Evolutionary conservation across 2,797 vertebrate genomes (phyloP), one percentile per base, ranked within the genome.

Genomic region (Taeniopygia guttata): DNA sequence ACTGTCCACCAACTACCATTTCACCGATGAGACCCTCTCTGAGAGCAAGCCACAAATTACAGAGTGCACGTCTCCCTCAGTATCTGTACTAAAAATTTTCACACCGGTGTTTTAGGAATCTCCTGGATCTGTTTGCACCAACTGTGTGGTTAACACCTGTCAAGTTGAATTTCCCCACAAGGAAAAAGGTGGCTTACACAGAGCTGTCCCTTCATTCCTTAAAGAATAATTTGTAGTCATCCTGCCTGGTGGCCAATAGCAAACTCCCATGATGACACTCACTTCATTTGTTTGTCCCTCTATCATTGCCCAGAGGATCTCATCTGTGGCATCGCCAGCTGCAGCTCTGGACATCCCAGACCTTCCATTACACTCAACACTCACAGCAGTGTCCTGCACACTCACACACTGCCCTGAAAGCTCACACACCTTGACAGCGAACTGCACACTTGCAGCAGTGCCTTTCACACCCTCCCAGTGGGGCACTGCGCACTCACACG

Each of bases 301-400:
- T 34, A 2, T 22, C 42, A 5, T 48, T 55, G 12, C 14, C 26
- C 34, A 55, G 42, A 55, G 42, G 14, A 5, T 62, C 21, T 62
- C 25, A 30, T 10, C 30, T 21, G 5, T 30, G 42, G 25, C 16
- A 40, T 36, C 32, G 13, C 34, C 56, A 36, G 4, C 26, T 16
- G 21, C 30, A 63, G 21, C 34, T 55, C 30, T 63, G 58, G 32
- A 32, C 15, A 13, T 36, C 56, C 8, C 49, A 63, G 26, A 14
- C 1, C 10, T 34, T 49, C n/a, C 5, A 0, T 30, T 52, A 12
- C 8, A 27, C 16, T 12, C 30, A 30, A 15, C 1, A 4, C 34
- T 34, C 29, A 25, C 25, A 54, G 5, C 6, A 34, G 25, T 21
- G 14, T 56, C 51, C 43, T 34, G 30, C 49, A 25, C 20, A 9